Evolutionary conservation across 2,888 invertebrate genomes (phyloP).

Genomic region (Caenorhabditis angaria): DNA sequence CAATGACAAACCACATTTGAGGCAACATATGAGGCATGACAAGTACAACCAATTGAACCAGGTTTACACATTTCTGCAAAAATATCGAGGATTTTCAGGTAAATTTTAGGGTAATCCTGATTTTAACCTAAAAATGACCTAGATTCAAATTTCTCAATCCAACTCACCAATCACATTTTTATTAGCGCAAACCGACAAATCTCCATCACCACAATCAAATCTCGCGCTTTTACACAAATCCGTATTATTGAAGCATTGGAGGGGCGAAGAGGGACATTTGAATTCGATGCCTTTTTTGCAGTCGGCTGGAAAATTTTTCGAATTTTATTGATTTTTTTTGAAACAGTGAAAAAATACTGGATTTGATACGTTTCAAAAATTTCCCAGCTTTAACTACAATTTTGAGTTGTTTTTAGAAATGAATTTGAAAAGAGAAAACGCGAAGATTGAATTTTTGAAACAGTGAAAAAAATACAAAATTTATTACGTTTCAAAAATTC

Average conservation of each 20-base stretch:
- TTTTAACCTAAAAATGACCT: background rate
- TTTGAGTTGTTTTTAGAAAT: too few species aligned
- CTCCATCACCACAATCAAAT: conserved; percentile 49
- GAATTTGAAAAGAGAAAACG: too few species aligned
- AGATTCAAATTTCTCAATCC: background rate
- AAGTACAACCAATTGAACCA: conserved; percentile 43
- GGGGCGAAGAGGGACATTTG: conserved; percentile 56
- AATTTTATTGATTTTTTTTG: too few species aligned
- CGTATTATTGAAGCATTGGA: conserved; percentile 50
- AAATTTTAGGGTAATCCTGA: background rate
- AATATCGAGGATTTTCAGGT: background rate
- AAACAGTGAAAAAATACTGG: too few species aligned
- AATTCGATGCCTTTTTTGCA: conserved; percentile 56
- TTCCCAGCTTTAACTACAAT: too few species aligned
- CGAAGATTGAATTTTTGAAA: too few species aligned
- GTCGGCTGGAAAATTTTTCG: conserved; percentile 1
- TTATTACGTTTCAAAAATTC: too few species aligned
- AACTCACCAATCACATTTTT: conserved; percentile 14
- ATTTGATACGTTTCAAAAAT: too few species aligned
- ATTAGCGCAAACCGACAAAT: conserved; percentile 28
- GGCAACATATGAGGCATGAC: conserved; percentile 39
- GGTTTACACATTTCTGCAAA: conserved; percentile 39
- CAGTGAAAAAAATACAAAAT: too few species aligned
- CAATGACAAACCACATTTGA: conserved; percentile 48
- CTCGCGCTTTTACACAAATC: conserved; percentile 52